Evolutionary conservation across 2,113 vertebrate genomes (phyloP), one percentile per base, ranked within the genome.

Genomic region (Vulpes vulpes): DNA sequence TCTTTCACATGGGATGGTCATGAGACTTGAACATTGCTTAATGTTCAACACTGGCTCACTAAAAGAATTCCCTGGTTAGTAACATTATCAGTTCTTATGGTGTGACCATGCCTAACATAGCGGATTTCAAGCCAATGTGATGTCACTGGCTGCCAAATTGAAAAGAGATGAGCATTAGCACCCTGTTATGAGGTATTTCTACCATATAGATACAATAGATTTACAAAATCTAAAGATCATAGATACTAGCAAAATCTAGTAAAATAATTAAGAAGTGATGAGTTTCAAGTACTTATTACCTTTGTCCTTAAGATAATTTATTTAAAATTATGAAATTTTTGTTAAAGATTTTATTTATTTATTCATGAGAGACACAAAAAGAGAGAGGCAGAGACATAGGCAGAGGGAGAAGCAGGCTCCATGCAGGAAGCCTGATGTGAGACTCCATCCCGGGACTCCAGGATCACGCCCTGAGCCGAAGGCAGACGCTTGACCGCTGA

Each of bases 121-220:
- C 15, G 1, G 1, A 55, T 65, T 94, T 81, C 43, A 53, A 22
- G 53, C 1, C 32, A 19, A 9, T 5, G 3, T 22, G 69, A 55
- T 2, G 12, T 43, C 38, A 17, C 32, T 73, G 43, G 38, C 7
- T 0, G 23, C 1, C 8, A 23, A 32, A n/a, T 7, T 25, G 19
- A 51, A 12, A 69, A 62, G 49, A 79, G n/a, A 65, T 1, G 1
- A 3, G 5, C 2, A 1, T 8, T 20, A 20, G 14, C 11, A 3
- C 35, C 30, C 5, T 32, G 1, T 10, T 11, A 23, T 11, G 19
- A 0, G 30, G 22, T 43, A 4, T 88, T 49, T 65, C 57, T 23
- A 8, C 23, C 27, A 25, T 17, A 10, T 25, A 35, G 27, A 22
- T 3, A 35, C 27, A 16, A 49, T 1, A 19, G 82, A 35, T 11